Conservation (phyloP, 2,797 vertebrate species). For the Crocodylus rhombifer region DNA sequence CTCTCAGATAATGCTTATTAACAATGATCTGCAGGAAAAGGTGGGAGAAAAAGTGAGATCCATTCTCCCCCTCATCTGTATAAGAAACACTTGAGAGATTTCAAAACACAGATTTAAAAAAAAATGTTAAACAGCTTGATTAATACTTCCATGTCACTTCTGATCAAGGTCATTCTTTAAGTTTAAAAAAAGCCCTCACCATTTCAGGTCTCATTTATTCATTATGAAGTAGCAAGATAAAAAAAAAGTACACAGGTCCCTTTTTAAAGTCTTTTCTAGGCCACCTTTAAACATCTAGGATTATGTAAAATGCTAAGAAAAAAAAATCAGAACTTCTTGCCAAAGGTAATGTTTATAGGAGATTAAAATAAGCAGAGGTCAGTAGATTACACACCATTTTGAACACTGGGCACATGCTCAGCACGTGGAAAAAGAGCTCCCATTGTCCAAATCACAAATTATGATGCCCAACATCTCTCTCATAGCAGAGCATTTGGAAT, state of each 20-base stretch:
- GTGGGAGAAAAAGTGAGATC: neutral
- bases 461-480: neutral
- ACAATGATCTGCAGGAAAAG: neutral
- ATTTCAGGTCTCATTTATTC: neutral
- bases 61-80: neutral
- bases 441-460: neutral
- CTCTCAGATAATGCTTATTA: no score
- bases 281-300: neutral
- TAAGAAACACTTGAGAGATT: neutral
- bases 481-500: neutral
- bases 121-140: neutral
- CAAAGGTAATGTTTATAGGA: neutral
- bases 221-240: neutral
- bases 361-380: neutral
- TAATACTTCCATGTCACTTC: neutral
- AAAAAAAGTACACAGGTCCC: neutral
- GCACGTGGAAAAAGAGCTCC: neutral
- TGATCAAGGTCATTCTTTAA: neutral
- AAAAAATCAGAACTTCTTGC: neutral
- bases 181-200: neutral
- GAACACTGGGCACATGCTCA: neutral
- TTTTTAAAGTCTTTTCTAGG: neutral
- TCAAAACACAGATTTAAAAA: neutral
- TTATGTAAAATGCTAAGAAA: neutral
- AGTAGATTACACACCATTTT: neutral